Evolutionary conservation across 2,888 invertebrate genomes (phyloP).

Genomic region (Phanerotoma sp.): DNA sequence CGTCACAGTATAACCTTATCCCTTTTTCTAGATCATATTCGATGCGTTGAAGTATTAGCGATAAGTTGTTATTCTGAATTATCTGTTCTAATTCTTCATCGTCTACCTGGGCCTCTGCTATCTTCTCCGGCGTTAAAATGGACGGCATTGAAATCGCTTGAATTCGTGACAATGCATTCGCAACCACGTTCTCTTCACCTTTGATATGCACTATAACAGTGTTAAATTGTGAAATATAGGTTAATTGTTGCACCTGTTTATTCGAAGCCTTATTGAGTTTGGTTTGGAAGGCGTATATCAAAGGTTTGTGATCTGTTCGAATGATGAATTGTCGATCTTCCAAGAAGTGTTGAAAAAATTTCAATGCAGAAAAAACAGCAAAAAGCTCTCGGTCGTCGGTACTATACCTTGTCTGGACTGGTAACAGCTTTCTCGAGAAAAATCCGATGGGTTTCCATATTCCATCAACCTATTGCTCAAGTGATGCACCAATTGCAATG

Average conservation of each 20-base stretch:
- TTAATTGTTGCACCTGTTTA: neutral
- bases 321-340: slow-evolving; percentile 29
- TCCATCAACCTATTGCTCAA: slow-evolving; percentile 11
- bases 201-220: slow-evolving; percentile 4
- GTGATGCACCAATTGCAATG: slow-evolving; percentile 5
- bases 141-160: slow-evolving; percentile 4
- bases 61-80: neutral
- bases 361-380: slow-evolving; percentile 35
- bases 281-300: neutral
- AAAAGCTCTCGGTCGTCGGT: slow-evolving; percentile 39
- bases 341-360: slow-evolving; percentile 34
- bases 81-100: neutral
- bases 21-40: neutral
- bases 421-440: slow-evolving; percentile 32
- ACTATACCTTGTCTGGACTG: slow-evolving; percentile 37
- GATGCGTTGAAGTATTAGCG: neutral
- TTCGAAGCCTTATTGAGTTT: slow-evolving; percentile 4
- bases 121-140: neutral
- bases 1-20: slow-evolving; percentile 28
- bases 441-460: slow-evolving; percentile 17
- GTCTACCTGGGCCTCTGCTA: neutral
- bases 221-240: slow-evolving; percentile 11
- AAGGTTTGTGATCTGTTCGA: slow-evolving; percentile 31
- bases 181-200: slow-evolving; percentile 16
- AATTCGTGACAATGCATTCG: slow-evolving; percentile 14